Evolutionary conservation across 2,888 invertebrate genomes (phyloP), one percentile per base, ranked within the genome.

Genomic region (Barypeithes pellucidus): DNA sequence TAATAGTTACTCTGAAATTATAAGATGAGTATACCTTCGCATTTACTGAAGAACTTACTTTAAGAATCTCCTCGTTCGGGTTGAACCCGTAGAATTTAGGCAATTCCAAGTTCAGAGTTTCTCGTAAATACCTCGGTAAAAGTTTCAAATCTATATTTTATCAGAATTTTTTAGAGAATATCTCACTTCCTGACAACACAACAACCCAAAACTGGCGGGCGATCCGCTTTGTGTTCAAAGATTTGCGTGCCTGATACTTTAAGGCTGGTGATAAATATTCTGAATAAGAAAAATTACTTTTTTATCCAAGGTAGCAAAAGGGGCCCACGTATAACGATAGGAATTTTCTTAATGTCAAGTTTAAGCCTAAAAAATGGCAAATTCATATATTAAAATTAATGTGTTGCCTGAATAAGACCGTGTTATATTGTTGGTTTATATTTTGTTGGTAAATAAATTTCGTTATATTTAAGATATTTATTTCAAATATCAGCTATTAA

Each of bases 231-330:
- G 54, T 57, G 54, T 57, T 57, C 24, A 18, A 22, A 57, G 54
- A 57, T 57, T 57, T 57, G 54, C 36, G 33, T 33, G 33, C 11
- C 33, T 57, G 54, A 57, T 57, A 57, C 54, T 57, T 57, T 57
- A 57, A 57, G 33, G 33, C 54, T 33, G 54, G 54, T 57, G 54
- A 57, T 57, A 57, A 57, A 57, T 57, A 57, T 57, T 33, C 54
- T 11, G 16, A 33, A 33, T 11, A 57, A 57, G 54, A 57, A 57
- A 57, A 57, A 57, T 57, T 57, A 33, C 54, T 33, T 16, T 57
- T 57, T 57, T 33, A 57, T 57, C 16, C 33, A 16, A 57, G 54
- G 54, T 33, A 57, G 54, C 54, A 57, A 57, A 57, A 57, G n/a
- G 18, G 33, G 33, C 9, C 54, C 33, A 33, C 24, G 33, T 33